Percentiles rank a stretch among this genome's conserved stretches.
Conservation (phyloP, 1,140 invertebrate species). For the Berghia stephanieae region DNA sequence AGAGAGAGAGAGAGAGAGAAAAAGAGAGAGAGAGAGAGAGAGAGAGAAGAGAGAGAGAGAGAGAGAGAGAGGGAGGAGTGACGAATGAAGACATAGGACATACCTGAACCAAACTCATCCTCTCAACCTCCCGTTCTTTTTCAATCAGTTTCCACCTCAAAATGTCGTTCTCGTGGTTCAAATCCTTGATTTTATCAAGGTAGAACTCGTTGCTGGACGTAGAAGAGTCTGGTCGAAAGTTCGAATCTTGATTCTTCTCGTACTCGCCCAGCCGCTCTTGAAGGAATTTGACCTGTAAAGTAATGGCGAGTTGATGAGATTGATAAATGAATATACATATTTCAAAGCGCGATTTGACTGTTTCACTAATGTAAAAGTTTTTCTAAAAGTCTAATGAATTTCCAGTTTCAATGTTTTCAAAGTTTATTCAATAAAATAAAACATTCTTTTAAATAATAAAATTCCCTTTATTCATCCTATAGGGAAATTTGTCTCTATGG, state of each 20-base stretch:
- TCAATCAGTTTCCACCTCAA: slow-evolving; percentile 81
- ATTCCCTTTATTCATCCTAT: too few species aligned
- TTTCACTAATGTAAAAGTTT: too few species aligned
- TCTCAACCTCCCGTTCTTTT: slow-evolving; percentile 83
- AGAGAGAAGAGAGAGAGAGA: not conserved
- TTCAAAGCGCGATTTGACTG: too few species aligned
- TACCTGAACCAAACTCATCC: slow-evolving; percentile 75
- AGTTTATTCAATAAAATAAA: too few species aligned
- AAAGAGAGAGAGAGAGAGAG: not conserved
- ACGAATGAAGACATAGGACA: slow-evolving; percentile 62
- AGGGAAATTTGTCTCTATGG: too few species aligned
- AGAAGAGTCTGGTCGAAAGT: slow-evolving; percentile 38
- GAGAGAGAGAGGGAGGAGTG: not conserved
- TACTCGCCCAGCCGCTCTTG: slow-evolving; percentile 70
- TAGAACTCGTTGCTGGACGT: slow-evolving; percentile 56
- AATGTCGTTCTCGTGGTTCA: slow-evolving; percentile 71
- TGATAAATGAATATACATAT: too few species aligned
- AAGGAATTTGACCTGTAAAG: slow-evolving; percentile 76
- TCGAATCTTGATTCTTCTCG: slow-evolving; percentile 35
- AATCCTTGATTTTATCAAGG: slow-evolving; percentile 53
- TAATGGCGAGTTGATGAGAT: not conserved
- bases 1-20: not conserved
- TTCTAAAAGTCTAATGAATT: too few species aligned
- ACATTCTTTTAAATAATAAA: too few species aligned
- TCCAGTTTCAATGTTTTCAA: too few species aligned